phyloP scores from a whole-genome alignment of 37 sponge, comb jelly and placozoan genomes.

The Beroe ovata region DNA sequence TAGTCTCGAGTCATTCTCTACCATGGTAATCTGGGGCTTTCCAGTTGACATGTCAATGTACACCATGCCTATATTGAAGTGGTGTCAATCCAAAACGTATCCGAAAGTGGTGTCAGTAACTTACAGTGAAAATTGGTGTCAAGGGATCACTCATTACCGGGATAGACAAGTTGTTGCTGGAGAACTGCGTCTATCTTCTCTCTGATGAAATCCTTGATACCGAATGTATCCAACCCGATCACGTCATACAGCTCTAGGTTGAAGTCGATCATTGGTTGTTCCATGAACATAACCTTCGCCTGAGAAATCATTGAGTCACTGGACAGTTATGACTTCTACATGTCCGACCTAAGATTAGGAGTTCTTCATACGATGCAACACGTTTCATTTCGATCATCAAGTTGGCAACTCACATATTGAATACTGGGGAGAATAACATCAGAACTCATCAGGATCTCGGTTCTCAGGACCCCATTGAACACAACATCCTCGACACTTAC shows the following conservation, averaged over 20 bases:
- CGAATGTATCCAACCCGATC: slow-evolving; percentile 13
- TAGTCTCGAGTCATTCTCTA: not conserved
- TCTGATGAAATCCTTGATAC: not conserved
- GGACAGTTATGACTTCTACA: too few relatives aligned
- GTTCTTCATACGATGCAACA: too few relatives aligned
- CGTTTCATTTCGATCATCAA: too few relatives aligned
- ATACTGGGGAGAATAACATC: not conserved
- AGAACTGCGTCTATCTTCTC: not conserved
- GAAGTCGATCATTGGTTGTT: not conserved
- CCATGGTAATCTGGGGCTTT: not conserved
- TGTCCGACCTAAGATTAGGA: too few relatives aligned
- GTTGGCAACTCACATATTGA: not conserved
- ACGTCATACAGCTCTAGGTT: not conserved
- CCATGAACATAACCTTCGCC: not conserved
- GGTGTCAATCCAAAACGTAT: too few relatives aligned
- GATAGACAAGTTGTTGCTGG: slow-evolving; percentile 24
- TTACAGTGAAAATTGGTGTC: too few relatives aligned
- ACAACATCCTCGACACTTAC: not conserved
- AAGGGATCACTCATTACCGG: slow-evolving; percentile 17
- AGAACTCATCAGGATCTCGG: slow-evolving; percentile 18
- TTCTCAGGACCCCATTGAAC: not conserved
- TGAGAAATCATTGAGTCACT: too few relatives aligned
- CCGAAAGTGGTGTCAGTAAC: too few relatives aligned
- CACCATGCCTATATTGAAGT: slow-evolving; percentile 3
- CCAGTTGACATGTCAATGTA: not conserved